Conservation (phyloP, 2,888 invertebrate species). For the Abscondita cerata region DNA sequence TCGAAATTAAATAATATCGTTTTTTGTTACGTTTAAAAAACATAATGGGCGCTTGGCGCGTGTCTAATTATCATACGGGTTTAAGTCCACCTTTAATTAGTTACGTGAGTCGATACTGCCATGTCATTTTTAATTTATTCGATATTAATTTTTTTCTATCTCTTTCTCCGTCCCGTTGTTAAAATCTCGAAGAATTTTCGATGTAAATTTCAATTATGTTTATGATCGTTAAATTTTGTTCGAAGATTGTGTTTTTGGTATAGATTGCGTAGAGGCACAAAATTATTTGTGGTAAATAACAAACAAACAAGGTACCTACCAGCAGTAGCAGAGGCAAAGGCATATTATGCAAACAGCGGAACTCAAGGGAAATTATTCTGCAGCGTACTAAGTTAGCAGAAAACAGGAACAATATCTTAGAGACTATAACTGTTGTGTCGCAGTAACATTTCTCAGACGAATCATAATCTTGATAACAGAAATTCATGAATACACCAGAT, state of each 20-base stretch:
- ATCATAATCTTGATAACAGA: slow-evolving; percentile 42
- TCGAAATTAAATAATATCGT: slow-evolving; percentile 12
- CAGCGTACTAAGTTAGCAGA: slow-evolving; percentile 46
- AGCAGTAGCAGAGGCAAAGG: slow-evolving; percentile 47
- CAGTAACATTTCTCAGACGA: slow-evolving; percentile 47
- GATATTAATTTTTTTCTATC: slow-evolving; percentile 15
- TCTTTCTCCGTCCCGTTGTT: slow-evolving; percentile 1
- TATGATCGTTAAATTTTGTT: slow-evolving; percentile 39
- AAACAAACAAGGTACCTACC: slow-evolving; percentile 33
- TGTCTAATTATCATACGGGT: slow-evolving; percentile 48
- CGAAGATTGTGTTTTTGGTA: too few relatives aligned
- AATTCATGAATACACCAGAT: slow-evolving; percentile 32
- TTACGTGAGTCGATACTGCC: slow-evolving; percentile 52
- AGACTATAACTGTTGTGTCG: slow-evolving; percentile 42
- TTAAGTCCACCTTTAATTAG: slow-evolving; percentile 50
- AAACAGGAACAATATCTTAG: slow-evolving; percentile 46
- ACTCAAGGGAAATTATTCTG: slow-evolving; percentile 59
- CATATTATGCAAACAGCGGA: slow-evolving; percentile 59
- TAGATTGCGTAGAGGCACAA: slow-evolving; percentile 24
- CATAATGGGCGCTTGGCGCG: slow-evolving; percentile 44
- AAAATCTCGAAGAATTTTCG: not conserved
- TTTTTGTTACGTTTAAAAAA: slow-evolving; percentile 2
- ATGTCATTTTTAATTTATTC: slow-evolving; percentile 43
- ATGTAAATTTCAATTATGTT: slow-evolving; percentile 28
- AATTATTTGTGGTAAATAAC: slow-evolving; percentile 37